Conservation (phyloP, 1,140 invertebrate genomes). For the Phthorimaea operculella region DNA sequence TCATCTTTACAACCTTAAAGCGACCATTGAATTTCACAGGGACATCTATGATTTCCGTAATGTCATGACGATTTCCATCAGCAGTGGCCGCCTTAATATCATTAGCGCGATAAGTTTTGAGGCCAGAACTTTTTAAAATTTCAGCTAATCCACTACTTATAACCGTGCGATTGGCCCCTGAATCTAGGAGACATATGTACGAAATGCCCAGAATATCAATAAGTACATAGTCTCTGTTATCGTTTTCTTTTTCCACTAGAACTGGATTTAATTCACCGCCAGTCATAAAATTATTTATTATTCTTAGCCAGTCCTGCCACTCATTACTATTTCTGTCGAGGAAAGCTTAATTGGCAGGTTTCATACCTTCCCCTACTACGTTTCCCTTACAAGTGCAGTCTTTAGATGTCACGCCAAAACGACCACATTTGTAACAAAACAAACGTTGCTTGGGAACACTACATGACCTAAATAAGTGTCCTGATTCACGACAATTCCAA, state of each 20-base stretch:
- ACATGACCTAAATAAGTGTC: no score
- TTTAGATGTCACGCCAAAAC: slow-evolving; percentile 17
- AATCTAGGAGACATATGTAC: background rate
- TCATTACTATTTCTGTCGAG: background rate
- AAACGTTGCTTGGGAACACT: no score
- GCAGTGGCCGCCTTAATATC: background rate
- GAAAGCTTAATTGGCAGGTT: background rate
- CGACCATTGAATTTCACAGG: background rate
- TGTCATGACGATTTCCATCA: background rate
- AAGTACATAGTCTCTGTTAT: background rate
- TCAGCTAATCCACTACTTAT: background rate
- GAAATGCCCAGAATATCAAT: background rate
- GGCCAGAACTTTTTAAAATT: background rate
- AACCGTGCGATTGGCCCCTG: background rate
- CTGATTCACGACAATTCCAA: no score
- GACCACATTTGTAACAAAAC: no score
- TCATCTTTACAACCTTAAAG: background rate
- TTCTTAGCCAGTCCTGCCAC: background rate
- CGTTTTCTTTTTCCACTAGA: background rate
- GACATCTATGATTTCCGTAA: background rate
- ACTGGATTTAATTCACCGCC: background rate
- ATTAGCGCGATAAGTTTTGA: background rate
- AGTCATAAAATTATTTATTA: no score
- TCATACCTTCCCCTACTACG: background rate
- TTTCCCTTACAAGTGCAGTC: slow-evolving; percentile 19